These are phyloP conservation scores for Lepidurus couesii DNA, from an alignment of 1,140 invertebrate genomes.

Conservation along the genomic window DNA sequence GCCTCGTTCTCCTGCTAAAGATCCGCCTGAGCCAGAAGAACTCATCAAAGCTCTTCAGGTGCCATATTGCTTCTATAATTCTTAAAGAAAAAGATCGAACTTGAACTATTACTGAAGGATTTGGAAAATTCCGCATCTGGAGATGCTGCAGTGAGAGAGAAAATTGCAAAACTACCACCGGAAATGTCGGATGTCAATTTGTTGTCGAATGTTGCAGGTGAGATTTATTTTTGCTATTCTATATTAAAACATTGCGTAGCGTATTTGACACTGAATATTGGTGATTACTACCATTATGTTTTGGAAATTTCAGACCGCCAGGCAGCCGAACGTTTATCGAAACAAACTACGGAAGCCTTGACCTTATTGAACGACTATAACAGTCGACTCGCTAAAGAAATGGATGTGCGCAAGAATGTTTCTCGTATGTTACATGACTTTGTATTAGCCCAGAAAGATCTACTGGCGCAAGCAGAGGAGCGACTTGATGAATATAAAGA, in stretches of 20 bases:
- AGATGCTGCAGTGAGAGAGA: conserved; percentile 83
- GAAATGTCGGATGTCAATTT: conserved; percentile 88
- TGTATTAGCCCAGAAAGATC: conserved; percentile 72
- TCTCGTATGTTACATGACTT: conserved; percentile 82
- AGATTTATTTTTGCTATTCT: conserved; percentile 16
- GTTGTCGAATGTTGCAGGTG: conserved; percentile 73
- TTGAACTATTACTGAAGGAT: conserved; percentile 56
- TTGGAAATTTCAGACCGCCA: conserved; percentile 57
- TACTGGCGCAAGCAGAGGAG: conserved; percentile 74
- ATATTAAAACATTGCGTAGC: not conserved
- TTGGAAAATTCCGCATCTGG: conserved; percentile 89
- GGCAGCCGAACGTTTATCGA: conserved; percentile 61
- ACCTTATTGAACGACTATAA: conserved; percentile 83
- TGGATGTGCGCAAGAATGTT: conserved; percentile 78
- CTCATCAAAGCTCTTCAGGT: conserved; percentile 68
- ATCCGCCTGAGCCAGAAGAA: conserved; percentile 83
- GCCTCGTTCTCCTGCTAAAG: conserved; percentile 67
- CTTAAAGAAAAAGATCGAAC: not conserved
- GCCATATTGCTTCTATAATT: conserved; percentile 39
- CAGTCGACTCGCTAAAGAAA: conserved; percentile 70
- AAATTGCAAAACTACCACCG: conserved; percentile 85
- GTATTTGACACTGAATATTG: conserved; percentile 26
- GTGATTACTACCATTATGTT: conserved; percentile 5
- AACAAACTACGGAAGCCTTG: conserved; percentile 79
- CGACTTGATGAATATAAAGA: conserved; percentile 82